These are phyloP conservation scores for Synanthedon andrenaeformis DNA, from an alignment of 2,888 invertebrate species.

Conservation along the genomic window DNA sequence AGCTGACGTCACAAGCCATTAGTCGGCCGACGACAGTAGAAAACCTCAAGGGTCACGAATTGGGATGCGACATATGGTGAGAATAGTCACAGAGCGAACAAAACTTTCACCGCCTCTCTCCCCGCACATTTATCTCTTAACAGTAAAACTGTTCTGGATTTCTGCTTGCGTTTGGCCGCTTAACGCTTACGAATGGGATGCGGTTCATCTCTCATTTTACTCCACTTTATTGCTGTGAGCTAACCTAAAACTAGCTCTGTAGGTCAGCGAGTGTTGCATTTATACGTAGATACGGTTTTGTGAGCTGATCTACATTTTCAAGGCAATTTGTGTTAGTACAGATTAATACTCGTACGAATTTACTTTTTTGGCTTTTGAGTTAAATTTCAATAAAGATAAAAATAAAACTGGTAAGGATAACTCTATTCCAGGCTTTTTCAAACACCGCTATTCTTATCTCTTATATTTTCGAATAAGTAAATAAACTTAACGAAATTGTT, in stretches of 20 bases:
- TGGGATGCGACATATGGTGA: slow-evolving; percentile 48
- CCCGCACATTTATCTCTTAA: slow-evolving; percentile 53
- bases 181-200: slow-evolving; percentile 6
- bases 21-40: slow-evolving; percentile 39
- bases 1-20: slow-evolving; percentile 47
- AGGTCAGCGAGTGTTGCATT: too few relatives aligned
- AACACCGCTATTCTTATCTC: too few relatives aligned
- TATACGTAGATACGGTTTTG: too few relatives aligned
- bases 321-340: too few relatives aligned
- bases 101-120: slow-evolving; percentile 43
- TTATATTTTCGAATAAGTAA: too few relatives aligned
- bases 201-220: slow-evolving; percentile 2
- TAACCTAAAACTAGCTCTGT: neutral
- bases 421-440: too few relatives aligned
- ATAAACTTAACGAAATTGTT: neutral
- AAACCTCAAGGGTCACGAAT: slow-evolving; percentile 54
- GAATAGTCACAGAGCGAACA: slow-evolving; percentile 40
- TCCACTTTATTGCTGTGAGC: neutral
- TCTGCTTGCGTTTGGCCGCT: slow-evolving; percentile 16
- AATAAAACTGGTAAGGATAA: too few relatives aligned
- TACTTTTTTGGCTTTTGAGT: too few relatives aligned
- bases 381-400: too few relatives aligned
- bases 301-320: too few relatives aligned
- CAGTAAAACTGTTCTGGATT: slow-evolving; percentile 32
- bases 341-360: too few relatives aligned